Evolutionary conservation across 2,797 vertebrate genomes (phyloP).

Genomic region (Sternarchorhynchus goeldii): DNA sequence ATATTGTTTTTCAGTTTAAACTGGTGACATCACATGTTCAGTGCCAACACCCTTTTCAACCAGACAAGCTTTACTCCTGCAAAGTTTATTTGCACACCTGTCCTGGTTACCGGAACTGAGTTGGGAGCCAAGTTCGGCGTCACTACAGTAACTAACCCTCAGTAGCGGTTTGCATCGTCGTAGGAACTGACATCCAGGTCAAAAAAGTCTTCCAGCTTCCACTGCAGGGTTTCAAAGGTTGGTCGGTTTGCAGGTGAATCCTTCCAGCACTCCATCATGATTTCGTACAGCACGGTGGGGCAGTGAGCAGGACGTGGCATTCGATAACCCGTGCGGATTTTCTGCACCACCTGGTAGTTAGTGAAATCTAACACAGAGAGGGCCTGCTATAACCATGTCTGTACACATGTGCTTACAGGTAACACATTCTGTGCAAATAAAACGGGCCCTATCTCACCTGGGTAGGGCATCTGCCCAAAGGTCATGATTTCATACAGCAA

Average conservation of each 20-base stretch:
- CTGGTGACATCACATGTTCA: too few species aligned
- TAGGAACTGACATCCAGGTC: constrained; percentile 70
- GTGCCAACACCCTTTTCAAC: too few species aligned
- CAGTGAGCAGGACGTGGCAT: constrained; percentile 79
- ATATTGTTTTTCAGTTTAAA: too few species aligned
- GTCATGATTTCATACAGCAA: constrained; percentile 94
- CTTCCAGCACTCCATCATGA: constrained; percentile 90
- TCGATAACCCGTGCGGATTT: constrained; percentile 79
- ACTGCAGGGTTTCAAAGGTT: constrained; percentile 84
- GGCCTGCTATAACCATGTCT: too few species aligned
- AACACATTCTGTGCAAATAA: too few species aligned
- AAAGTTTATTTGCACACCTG: too few species aligned
- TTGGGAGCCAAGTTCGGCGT: neutral
- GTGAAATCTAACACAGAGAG: constrained; percentile 72
- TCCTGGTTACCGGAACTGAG: too few species aligned
- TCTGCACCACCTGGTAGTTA: constrained; percentile 82
- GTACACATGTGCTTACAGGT: too few species aligned
- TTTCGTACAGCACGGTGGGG: constrained; percentile 74
- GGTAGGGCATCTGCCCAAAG: constrained; percentile 90
- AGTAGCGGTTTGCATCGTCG: constrained; percentile 62
- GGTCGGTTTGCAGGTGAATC: constrained; percentile 70
- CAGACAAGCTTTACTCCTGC: too few species aligned
- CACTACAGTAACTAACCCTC: neutral
- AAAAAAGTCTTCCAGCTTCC: constrained; percentile 83
- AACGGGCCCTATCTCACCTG: constrained; percentile 21